phyloP scores from a whole-genome alignment of 2,113 vertebrate species.

The Ahaetulla prasina region DNA sequence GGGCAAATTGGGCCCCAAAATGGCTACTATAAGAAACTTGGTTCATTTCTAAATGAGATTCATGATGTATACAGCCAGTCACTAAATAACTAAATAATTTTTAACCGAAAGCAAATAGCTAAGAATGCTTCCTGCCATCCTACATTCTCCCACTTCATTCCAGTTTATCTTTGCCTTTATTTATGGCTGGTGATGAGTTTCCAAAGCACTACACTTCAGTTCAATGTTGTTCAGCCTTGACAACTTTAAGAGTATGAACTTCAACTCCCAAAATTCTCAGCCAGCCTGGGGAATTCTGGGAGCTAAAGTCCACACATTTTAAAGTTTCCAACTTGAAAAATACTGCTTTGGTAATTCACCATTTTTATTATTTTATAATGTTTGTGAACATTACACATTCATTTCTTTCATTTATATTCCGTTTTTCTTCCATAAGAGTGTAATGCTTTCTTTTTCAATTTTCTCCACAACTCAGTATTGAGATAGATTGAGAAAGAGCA shows the following conservation, averaged over 20 bases:
- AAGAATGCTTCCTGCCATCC: neutral
- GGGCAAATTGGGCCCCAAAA: neutral
- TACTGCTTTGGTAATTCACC: neutral
- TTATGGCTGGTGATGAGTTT: neutral
- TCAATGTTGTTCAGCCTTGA: neutral
- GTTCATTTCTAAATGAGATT: neutral
- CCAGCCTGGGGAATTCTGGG: neutral
- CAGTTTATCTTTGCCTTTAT: neutral
- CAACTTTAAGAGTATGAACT: neutral
- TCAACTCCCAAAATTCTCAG: neutral
- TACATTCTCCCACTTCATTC: neutral
- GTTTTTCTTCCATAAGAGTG: neutral
- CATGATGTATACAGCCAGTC: neutral
- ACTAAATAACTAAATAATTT: neutral
- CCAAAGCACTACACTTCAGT: neutral
- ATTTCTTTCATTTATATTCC: neutral
- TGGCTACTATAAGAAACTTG: neutral
- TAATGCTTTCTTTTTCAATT: neutral
- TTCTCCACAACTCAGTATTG: neutral
- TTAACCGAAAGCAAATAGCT: neutral
- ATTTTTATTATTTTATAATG: neutral
- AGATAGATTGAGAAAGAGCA: neutral
- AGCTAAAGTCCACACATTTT: neutral
- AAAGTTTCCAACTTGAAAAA: neutral
- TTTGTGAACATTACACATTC: neutral